A percentile compares a stretch with the other conserved stretches of the same genome.
These are phyloP conservation scores for Pteronura brasiliensis DNA, from an alignment of 2,113 vertebrate genomes.

Conservation along the genomic window DNA sequence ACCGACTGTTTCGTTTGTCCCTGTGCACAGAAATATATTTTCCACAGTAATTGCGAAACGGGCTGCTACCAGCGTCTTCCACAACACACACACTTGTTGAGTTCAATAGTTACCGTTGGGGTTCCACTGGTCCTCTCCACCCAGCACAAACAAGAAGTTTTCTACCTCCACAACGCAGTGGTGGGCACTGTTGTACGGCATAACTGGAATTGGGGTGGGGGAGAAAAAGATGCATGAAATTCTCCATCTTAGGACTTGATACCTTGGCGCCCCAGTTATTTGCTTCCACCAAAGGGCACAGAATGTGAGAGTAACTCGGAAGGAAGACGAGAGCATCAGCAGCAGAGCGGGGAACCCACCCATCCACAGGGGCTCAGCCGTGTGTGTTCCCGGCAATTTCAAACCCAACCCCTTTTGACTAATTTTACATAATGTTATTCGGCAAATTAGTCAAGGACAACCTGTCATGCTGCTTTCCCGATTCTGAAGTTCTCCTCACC, in stretches of 20 bases:
- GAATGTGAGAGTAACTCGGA: background rate
- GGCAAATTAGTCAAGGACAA: conserved; percentile 58
- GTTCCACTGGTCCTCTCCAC: conserved; percentile 99
- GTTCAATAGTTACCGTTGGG: conserved; percentile 90
- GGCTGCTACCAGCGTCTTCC: background rate
- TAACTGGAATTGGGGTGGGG: conserved; percentile 88
- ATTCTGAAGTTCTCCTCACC: background rate
- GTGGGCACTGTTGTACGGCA: conserved; percentile 99
- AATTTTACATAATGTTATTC: conserved; percentile 63
- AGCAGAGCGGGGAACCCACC: background rate
- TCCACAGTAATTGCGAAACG: background rate
- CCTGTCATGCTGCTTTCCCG: conserved; percentile 26
- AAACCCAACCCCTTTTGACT: conserved; percentile 51
- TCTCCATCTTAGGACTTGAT: conserved; percentile 4
- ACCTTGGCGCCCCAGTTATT: conserved; percentile 1
- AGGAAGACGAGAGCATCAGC: background rate
- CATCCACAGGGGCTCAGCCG: background rate
- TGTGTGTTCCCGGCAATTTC: conserved; percentile 44
- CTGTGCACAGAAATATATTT: background rate
- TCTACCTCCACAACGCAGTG: conserved; percentile 99
- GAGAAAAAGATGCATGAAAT: conserved; percentile 56
- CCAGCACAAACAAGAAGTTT: conserved; percentile 97
- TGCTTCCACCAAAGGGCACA: conserved; percentile 20
- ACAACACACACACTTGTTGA: background rate
- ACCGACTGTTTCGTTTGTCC: background rate